phyloP scores from a whole-genome alignment of 2,888 invertebrate species.

The Pseudanteris insignis region DNA sequence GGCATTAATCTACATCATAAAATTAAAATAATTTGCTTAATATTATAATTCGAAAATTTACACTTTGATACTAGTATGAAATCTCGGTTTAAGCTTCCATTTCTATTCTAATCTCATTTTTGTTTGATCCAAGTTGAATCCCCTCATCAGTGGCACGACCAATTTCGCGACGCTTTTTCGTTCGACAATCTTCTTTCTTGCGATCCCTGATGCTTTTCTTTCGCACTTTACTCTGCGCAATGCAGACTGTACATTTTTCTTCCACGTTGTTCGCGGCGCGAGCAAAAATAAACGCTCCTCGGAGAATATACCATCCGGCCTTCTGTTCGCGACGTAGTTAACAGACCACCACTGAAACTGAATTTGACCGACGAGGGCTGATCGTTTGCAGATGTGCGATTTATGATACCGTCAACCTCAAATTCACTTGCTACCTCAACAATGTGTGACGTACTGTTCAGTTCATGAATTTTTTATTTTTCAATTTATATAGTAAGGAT shows the following conservation, averaged over 20 bases:
- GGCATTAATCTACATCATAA: too few relatives aligned
- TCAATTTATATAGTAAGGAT: too few relatives aligned
- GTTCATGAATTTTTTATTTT: too few relatives aligned
- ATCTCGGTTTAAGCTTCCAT: constrained; percentile 14
- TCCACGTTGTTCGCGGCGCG: constrained; percentile 6
- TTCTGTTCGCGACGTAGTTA: too few relatives aligned
- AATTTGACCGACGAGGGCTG: too few relatives aligned
- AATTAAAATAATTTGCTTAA: too few relatives aligned
- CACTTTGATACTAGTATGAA: background rate
- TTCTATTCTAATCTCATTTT: constrained; percentile 23
- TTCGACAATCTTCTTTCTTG: constrained; percentile 6
- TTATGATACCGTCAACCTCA: too few relatives aligned
- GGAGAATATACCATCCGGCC: too few relatives aligned
- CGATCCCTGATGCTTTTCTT: constrained; percentile 8
- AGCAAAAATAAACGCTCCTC: constrained; percentile 10
- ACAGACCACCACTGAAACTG: background rate
- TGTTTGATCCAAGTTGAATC: constrained; percentile 16
- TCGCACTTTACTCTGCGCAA: constrained; percentile 8
- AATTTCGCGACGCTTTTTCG: constrained; percentile 15
- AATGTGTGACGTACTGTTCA: too few relatives aligned
- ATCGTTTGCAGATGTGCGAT: too few relatives aligned
- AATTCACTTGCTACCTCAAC: too few relatives aligned
- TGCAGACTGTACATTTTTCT: constrained; percentile 16
- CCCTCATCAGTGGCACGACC: constrained; percentile 16
- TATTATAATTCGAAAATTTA: too few relatives aligned